phyloP scores from a whole-genome alignment of 2,888 invertebrate species.

The Pachydiplax longipennis region DNA sequence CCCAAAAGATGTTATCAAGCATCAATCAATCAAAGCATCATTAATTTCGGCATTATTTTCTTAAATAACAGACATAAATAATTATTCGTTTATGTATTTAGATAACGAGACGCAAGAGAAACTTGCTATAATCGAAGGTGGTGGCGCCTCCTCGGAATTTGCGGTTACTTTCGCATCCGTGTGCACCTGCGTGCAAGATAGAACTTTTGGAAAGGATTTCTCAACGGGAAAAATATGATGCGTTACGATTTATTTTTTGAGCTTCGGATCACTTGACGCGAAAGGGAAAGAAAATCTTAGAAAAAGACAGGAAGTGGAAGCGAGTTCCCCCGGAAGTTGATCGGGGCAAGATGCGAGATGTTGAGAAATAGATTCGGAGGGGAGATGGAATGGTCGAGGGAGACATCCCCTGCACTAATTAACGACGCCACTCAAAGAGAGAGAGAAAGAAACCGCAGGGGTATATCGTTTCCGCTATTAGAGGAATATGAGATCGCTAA shows the following conservation, averaged over 20 bases:
- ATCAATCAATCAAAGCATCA: too few relatives aligned
- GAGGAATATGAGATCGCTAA: neutral
- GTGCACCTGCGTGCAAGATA: neutral
- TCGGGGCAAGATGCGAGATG: neutral
- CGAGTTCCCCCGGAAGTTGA: slow-evolving; percentile 3
- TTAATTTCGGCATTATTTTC: too few relatives aligned
- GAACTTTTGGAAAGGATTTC: neutral
- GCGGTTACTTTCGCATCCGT: too few relatives aligned
- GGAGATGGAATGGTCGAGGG: neutral
- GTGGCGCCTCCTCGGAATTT: too few relatives aligned
- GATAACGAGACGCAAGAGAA: too few relatives aligned
- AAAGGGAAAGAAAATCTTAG: neutral
- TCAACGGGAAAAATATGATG: neutral
- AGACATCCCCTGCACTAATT: neutral
- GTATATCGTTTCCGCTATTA: neutral
- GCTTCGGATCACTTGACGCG: neutral
- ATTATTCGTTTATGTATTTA: too few relatives aligned
- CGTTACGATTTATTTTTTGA: neutral
- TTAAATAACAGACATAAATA: too few relatives aligned
- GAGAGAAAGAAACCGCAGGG: neutral
- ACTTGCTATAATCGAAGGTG: too few relatives aligned
- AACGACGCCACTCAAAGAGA: neutral
- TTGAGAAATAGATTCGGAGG: slow-evolving; percentile 7
- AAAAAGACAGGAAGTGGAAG: neutral
- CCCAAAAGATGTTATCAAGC: too few relatives aligned